These are phyloP conservation scores for Oenanthe oenanthe DNA, from an alignment of 2,113 vertebrate species.

Conservation along the genomic window DNA sequence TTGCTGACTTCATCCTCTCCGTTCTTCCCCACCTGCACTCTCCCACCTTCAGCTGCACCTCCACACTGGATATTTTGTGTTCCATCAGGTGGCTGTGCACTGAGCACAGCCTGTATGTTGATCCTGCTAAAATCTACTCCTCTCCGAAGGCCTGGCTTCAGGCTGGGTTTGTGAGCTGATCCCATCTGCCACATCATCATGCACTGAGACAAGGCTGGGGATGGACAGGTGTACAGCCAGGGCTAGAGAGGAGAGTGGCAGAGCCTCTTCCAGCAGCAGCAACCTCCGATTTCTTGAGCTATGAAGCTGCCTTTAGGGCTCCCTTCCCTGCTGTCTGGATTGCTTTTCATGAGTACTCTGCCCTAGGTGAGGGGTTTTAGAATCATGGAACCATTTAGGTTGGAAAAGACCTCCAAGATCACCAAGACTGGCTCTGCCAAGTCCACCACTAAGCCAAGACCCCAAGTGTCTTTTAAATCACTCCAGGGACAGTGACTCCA, in stretches of 20 bases:
- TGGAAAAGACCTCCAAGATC: neutral
- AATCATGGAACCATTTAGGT: neutral
- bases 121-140: neutral
- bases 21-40: neutral
- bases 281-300: neutral
- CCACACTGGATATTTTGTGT: neutral
- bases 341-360: neutral
- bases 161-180: neutral
- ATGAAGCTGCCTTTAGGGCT: neutral
- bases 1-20: neutral
- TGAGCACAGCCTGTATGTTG: rapidly evolving
- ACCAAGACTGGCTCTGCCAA: neutral
- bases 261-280: neutral
- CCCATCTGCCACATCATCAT: rapidly evolving
- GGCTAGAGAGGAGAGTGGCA: neutral
- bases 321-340: neutral
- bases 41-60: neutral
- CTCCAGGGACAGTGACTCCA: neutral
- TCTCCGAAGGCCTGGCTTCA: neutral
- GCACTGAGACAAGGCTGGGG: neutral
- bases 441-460: neutral
- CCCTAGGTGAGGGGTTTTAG: neutral
- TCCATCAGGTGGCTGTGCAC: neutral
- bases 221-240: neutral
- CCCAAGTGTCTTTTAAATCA: neutral